Conservation (phyloP, 1,140 invertebrate species). For the Zophobas morio region DNA sequence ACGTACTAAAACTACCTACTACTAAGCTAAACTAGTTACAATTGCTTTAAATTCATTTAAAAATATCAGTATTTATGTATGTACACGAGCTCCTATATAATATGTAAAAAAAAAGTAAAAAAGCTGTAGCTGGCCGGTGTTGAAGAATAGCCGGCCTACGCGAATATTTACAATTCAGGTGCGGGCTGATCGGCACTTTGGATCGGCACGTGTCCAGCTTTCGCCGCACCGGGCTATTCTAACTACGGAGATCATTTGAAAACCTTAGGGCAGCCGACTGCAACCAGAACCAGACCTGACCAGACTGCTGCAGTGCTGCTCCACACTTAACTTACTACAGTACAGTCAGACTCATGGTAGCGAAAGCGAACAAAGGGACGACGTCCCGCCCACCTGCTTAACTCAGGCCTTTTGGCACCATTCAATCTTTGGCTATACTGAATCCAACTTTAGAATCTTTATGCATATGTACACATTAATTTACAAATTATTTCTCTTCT, state of each 20-base stretch:
- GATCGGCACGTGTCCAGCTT: constrained; percentile 58
- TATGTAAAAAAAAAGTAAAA: constrained; percentile 58
- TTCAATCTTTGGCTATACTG: constrained; percentile 65
- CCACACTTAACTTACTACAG: constrained; percentile 57
- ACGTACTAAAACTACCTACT: constrained; percentile 58
- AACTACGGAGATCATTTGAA: constrained; percentile 68
- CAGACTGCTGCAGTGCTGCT: constrained; percentile 48
- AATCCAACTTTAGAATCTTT: constrained; percentile 61
- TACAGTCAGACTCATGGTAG: constrained; percentile 65
- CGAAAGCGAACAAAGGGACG: constrained; percentile 61
- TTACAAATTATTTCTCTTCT: constrained; percentile 52
- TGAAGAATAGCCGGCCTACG: constrained; percentile 40
- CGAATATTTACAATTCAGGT: constrained; percentile 60
- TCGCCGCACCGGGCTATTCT: constrained; percentile 64
- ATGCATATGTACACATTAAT: constrained; percentile 47
- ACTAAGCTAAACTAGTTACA: constrained; percentile 59
- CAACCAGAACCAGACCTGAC: constrained; percentile 32
- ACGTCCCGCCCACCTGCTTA: constrained; percentile 56
- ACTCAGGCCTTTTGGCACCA: constrained; percentile 59
- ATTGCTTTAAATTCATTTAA: constrained; percentile 66
- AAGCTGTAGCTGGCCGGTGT: constrained; percentile 52
- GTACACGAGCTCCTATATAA: constrained; percentile 54
- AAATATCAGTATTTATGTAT: constrained; percentile 64
- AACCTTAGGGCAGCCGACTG: constrained; percentile 61
- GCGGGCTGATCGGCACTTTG: constrained; percentile 61